Base-by-base conservation (phyloP, 2,888 invertebrate genomes). In the Dorcus hopei region DNA sequence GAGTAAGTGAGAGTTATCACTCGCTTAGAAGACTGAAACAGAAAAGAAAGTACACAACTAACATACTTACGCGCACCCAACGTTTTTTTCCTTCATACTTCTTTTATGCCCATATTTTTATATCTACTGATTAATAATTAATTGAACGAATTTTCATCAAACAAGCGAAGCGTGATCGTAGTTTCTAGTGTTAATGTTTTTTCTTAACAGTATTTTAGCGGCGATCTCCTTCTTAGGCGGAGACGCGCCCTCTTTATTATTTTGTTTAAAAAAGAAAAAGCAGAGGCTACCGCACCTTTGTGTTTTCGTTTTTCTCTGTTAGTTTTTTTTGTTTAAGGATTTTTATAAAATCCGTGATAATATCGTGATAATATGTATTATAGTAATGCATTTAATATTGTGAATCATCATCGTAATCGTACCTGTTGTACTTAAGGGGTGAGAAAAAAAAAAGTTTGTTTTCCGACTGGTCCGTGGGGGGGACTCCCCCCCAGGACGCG, bases 281-380 rank as follows among this genome's bases (percentile, higher is more conserved):
- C 26, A 33, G 26, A 33, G 26, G 26, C 26, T 33, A 33, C 5
- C 7, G 7, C 26, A 33, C 26, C 26, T 33, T 33, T 33, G 26
- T 33, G 26, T 7, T 33, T 33, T 33, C 26, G 26, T 33, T 51
- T 53, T 43, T 52, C 38, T 59, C 26, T 33, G 26, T 33, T 33
- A 45, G 9, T 19, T 19, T 58, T 58, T 57, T 58, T 59, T 58
- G n/a, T 59, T 48, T 53, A 55, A 60, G 65, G 65, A 65, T 65
- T 65, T 64, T 61, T 56, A 59, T 62, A 59, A 63, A 66, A 57
- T 66, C 66, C 66, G 66, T 66, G 66, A 66, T 64, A 64, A 60
- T 45, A 54, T 45, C 51, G 62, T 62, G 62, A 62, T 59, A 54
- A 45, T 49, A 60, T 62, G 62, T 61, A 58, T 62, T 62, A 62